Percentiles rank a stretch among this genome's conserved stretches.
phyloP scores from a whole-genome alignment of 2,888 invertebrate genomes.

The Poecilus cupreus region DNA sequence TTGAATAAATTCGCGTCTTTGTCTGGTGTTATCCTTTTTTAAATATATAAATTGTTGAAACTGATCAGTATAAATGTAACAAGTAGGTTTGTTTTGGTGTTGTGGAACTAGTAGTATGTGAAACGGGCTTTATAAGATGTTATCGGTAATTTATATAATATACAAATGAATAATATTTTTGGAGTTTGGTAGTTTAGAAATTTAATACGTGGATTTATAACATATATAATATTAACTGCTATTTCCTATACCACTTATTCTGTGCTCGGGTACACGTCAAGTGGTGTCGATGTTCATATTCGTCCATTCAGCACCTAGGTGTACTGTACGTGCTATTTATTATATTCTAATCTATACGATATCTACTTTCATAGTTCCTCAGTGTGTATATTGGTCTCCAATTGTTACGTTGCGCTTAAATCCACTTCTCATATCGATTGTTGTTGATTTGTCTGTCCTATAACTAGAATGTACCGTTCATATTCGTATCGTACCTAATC shows the following conservation, averaged over 20 bases:
- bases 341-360: constrained; percentile 57
- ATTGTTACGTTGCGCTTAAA: constrained; percentile 24
- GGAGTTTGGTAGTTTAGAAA: constrained; percentile 59
- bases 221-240: constrained; percentile 55
- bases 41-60: constrained; percentile 3
- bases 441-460: constrained; percentile 2
- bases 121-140: constrained; percentile 30
- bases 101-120: not conserved
- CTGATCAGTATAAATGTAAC: not conserved
- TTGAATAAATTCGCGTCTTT: not conserved
- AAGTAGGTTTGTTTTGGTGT: constrained; percentile 5
- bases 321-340: constrained; percentile 58
- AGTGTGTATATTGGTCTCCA: constrained; percentile 49
- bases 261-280: constrained; percentile 41
- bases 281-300: constrained; percentile 57
- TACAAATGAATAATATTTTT: constrained; percentile 60
- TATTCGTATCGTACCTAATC: constrained; percentile 30
- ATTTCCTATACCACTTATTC: constrained; percentile 58
- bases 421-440: constrained; percentile 12
- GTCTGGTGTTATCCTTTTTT: constrained; percentile 3
- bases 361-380: constrained; percentile 56
- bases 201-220: constrained; percentile 60
- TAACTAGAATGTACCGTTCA: not conserved
- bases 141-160: constrained; percentile 57
- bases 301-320: constrained; percentile 58